These are phyloP conservation scores for Cerceris rybyensis DNA, from an alignment of 2,888 invertebrate genomes.

Conservation along the genomic window DNA sequence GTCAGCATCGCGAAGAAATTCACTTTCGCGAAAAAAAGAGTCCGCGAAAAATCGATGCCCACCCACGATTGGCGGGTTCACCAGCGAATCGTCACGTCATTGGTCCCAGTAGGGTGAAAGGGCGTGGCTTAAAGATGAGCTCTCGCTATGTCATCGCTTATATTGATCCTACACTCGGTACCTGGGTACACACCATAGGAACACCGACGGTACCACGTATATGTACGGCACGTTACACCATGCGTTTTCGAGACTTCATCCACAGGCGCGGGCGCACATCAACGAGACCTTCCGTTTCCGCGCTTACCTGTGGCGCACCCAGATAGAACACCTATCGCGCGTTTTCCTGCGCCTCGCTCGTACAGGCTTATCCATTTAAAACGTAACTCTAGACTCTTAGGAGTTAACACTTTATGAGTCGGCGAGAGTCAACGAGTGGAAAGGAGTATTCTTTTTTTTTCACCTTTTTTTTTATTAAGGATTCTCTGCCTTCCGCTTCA, in stretches of 20 bases:
- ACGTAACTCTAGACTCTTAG: background rate
- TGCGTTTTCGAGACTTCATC: constrained; percentile 25
- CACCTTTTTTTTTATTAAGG: no score
- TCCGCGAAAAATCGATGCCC: constrained; percentile 78
- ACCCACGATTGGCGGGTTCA: constrained; percentile 70
- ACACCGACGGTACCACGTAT: constrained; percentile 42
- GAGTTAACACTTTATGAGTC: background rate
- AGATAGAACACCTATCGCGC: constrained; percentile 27
- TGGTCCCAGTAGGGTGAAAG: constrained; percentile 66
- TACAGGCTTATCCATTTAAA: constrained; percentile 1
- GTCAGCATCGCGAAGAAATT: constrained; percentile 75
- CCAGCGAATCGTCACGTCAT: constrained; percentile 63
- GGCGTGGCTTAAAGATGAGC: constrained; percentile 81
- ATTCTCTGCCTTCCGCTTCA: no score
- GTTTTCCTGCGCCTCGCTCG: constrained; percentile 8
- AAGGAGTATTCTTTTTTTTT: background rate
- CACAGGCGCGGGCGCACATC: constrained; percentile 41
- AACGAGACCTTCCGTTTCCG: constrained; percentile 40
- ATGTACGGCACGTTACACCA: constrained; percentile 22
- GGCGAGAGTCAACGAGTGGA: background rate
- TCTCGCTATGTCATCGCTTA: constrained; percentile 81
- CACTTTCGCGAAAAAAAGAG: constrained; percentile 74
- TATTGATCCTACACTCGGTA: constrained; percentile 76
- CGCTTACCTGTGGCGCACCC: constrained; percentile 29
- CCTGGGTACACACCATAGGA: constrained; percentile 40